Percentiles rank a stretch among this genome's conserved stretches.
phyloP scores from a whole-genome alignment of 2,797 vertebrate genomes.

The Syngnathus rostellatus region DNA sequence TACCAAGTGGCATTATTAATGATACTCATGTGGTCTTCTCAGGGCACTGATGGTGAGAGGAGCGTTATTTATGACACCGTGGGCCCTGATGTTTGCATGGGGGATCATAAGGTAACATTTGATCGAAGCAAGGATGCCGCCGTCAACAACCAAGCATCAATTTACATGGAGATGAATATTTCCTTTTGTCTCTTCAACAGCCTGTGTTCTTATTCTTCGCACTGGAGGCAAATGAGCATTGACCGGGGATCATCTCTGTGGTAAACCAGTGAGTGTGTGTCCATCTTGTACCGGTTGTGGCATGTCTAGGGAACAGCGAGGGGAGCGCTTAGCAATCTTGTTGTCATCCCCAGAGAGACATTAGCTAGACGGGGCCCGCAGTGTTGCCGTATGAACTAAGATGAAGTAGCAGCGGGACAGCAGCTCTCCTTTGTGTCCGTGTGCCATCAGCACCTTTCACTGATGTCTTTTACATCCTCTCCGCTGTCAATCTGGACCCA shows the following conservation, averaged over 20 bases:
- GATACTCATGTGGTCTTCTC: constrained; percentile 16
- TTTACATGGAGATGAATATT: constrained; percentile 6
- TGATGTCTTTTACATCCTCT: constrained; percentile 65
- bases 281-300: constrained; percentile 1
- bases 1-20: background rate
- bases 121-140: background rate
- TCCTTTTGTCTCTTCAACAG: constrained; percentile 40
- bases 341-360: constrained; percentile 47
- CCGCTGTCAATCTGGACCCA: constrained; percentile 38
- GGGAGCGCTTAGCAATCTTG: constrained; percentile 39
- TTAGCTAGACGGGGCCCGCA: constrained; percentile 41
- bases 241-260: constrained; percentile 43
- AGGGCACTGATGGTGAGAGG: constrained; percentile 52
- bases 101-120: constrained; percentile 76
- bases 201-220: constrained; percentile 73
- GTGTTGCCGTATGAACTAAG: constrained; percentile 55
- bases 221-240: constrained; percentile 63
- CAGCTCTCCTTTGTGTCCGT: constrained; percentile 51
- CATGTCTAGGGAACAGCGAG: constrained; percentile 12
- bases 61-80: constrained; percentile 67
- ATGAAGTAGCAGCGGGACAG: constrained; percentile 55
- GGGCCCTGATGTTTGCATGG: constrained; percentile 75
- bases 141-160: background rate
- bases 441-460: constrained; percentile 50
- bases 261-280: constrained; percentile 35